phyloP scores from a whole-genome alignment of 2,113 vertebrate species.

The Reinhardtius hippoglossoides region DNA sequence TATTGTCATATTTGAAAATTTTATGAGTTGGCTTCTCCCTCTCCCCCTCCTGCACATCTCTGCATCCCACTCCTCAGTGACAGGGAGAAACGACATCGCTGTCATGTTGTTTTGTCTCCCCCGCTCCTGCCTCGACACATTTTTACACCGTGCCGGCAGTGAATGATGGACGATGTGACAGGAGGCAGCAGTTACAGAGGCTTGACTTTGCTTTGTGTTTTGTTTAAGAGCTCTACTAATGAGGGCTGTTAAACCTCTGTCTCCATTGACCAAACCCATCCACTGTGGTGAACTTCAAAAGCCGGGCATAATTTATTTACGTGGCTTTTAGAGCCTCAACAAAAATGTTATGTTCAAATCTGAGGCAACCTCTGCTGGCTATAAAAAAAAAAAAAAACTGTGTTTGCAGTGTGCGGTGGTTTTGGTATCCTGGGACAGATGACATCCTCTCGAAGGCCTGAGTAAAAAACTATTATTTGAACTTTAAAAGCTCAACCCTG shows the following conservation, averaged over 20 bases:
- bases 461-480: conserved; percentile 20
- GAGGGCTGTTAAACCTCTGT: conserved; percentile 58
- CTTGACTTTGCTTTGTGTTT: conserved; percentile 48
- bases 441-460: conserved; percentile 15
- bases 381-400: conserved; percentile 13
- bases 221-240: conserved; percentile 68
- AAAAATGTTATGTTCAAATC: conserved; percentile 66
- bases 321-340: conserved; percentile 70
- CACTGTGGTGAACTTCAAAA: conserved; percentile 60
- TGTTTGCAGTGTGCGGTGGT: conserved; percentile 12
- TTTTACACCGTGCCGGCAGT: conserved; percentile 31
- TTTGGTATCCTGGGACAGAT: conserved; percentile 34
- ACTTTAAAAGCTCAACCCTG: conserved; percentile 12
- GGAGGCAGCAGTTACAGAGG: conserved; percentile 39
- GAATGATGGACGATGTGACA: conserved; percentile 66
- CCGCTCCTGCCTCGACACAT: conserved; percentile 16
- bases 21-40: conserved; percentile 60
- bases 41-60: conserved; percentile 11
- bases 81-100: conserved; percentile 32
- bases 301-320: conserved; percentile 76
- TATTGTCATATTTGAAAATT: conserved; percentile 74
- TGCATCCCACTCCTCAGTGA: conserved; percentile 41
- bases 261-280: conserved; percentile 62
- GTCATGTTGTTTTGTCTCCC: conserved; percentile 58
- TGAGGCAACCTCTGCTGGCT: conserved; percentile 40